Base-by-base conservation (phyloP, 1,140 invertebrate genomes). In the Conus ventricosus region DNA sequence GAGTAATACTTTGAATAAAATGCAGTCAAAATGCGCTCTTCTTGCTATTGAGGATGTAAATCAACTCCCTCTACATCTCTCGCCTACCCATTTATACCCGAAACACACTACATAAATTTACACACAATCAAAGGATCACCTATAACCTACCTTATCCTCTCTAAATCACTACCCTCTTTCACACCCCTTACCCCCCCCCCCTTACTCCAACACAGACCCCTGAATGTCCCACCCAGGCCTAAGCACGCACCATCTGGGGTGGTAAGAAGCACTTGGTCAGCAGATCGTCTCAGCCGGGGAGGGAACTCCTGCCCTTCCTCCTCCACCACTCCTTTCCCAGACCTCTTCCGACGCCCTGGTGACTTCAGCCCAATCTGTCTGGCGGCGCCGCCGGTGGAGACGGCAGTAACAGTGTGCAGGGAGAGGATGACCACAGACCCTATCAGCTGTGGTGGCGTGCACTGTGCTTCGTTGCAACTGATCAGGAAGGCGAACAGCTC, bases 401-500 rank as follows among this genome's bases (percentile, higher is more conserved):
- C 57, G 25, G 57, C 54, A 54, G 88, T 67, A 75, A 84, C 88
- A 88, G 57, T 8, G 55, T 27, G 6, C 53, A 71, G 67, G 51
- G 63, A 60, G 55, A 81, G 39, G 8, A 80, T 88, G 54, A 63
- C n/a, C 20, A 80, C 54, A 53, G 89, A 84, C 75, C 89, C 91
- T 89, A 54, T 8, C 57, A 81, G 7, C 67, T 80, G 76, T 39
- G 55, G 83, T 39, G 6, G 39, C 7, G 55, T 87, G 27, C 76
- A 88, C 63, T 60, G 57, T 4, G 91, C 91, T 63, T 90, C 88
- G 60, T 90, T 91, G 88, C 91, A 91, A n/a, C 88, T 81, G 39
- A 75, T 27, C n/a, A 91, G 27, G 63, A 67, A 87, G 39, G 87
- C 57, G 78, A 91, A 90, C 11, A 91, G 54, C n/a, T 78, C 83